Conservation (phyloP, 92 coral and sea anemone species). For the Pocillopora meandrina region DNA sequence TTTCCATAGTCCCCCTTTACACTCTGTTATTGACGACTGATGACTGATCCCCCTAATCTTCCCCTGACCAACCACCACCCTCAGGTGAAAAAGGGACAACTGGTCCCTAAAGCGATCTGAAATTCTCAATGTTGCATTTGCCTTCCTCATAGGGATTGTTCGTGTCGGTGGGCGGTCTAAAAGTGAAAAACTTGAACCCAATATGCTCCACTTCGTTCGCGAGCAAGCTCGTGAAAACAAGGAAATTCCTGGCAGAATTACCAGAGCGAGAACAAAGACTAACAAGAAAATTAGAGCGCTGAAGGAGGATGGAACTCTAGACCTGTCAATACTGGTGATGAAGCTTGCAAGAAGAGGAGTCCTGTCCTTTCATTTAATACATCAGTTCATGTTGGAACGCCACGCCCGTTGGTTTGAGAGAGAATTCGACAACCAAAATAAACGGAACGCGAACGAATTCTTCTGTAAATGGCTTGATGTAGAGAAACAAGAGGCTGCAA, state of each 20-base stretch:
- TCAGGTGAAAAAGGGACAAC: no score
- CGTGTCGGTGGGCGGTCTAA: slow-evolving; percentile 92
- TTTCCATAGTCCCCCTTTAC: no score
- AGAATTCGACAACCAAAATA: slow-evolving; percentile 30
- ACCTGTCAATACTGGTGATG: slow-evolving; percentile 21
- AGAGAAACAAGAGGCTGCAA: background rate
- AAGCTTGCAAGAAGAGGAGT: slow-evolving; percentile 37
- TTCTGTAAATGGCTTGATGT: slow-evolving; percentile 43
- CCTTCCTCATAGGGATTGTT: slow-evolving; percentile 46
- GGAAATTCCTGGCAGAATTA: slow-evolving; percentile 13
- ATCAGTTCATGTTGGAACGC: slow-evolving; percentile 32
- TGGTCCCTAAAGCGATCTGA: no score
- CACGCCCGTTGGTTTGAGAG: slow-evolving; percentile 58
- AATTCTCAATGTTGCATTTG: no score
- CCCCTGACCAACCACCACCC: no score
- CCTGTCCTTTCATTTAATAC: slow-evolving; percentile 30
- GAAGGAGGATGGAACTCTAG: slow-evolving; percentile 6
- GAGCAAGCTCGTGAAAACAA: slow-evolving; percentile 32
- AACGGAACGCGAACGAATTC: background rate
- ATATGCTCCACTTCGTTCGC: slow-evolving; percentile 53
- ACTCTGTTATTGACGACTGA: no score
- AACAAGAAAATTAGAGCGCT: slow-evolving; percentile 19
- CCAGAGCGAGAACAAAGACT: slow-evolving; percentile 20
- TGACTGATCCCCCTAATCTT: no score
- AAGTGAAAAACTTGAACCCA: slow-evolving; percentile 42